Base-by-base conservation (phyloP, 1,140 invertebrate species). In the Cotesia glomerata region DNA sequence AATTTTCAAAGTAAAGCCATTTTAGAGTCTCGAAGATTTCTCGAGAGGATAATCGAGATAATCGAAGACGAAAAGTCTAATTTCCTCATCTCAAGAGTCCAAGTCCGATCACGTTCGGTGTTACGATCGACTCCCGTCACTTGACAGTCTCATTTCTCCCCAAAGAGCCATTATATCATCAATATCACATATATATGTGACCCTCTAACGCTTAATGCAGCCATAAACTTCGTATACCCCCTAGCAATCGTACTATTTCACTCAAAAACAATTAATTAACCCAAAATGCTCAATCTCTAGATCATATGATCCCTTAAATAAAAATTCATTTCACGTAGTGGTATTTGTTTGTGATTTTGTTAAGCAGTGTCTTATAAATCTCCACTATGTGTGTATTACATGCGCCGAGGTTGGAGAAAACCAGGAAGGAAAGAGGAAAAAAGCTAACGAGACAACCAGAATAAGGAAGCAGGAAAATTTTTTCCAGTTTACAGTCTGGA, bases 21-120 rank as follows among this genome's bases (percentile, higher is more conserved):
- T 26, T 64, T 56, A 16, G 62, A 71, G 69, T 71, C 39, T 14
- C 64, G 62, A 54, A 58, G 69, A 63, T 71, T 71, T 35, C 69
- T 71, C 69, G 62, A 65, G 69, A 63, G 69, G 69, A 71, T 71
- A 71, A 71, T 71, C 45, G 62, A 71, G 62, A 71, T 71, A 71
- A 71, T 71, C 62, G 69, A 71, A 56, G 69, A 63, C 51, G 62
- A 71, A 65, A 71, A 45, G 7, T 45, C 69, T 67, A 18, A 67
- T 67, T 67, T 67, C 49, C 65, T 67, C 65, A 54, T 45, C 39
- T 7, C 7, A 11, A 7, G 39, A 45, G n/a, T 36, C 36, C 11
- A 64, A 71, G 61, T 71, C 69, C 32, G 62, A 71, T 71, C 69
- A 71, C 61, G 69, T 71, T 65, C 63, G 14, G 5, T 45, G 2